phyloP scores from a whole-genome alignment of 2,113 vertebrate genomes.

The Pantherophis guttatus region DNA sequence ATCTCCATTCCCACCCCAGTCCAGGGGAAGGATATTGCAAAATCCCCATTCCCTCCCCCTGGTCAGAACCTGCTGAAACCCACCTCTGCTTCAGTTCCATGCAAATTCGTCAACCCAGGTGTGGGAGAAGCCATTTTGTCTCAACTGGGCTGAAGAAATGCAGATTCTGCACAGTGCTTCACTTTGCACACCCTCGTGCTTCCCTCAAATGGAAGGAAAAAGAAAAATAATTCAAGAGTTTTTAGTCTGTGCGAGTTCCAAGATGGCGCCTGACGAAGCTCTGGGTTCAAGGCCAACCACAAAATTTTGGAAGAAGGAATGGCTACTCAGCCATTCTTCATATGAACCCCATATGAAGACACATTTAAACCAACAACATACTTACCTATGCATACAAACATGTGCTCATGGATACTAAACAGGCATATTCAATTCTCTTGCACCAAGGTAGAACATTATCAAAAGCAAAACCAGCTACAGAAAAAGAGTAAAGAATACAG shows the following conservation, averaged over 20 bases:
- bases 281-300: constrained; percentile 27
- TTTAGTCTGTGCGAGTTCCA: constrained; percentile 64
- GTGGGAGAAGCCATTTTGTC: neutral
- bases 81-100: too few relatives aligned
- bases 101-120: neutral
- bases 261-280: constrained; percentile 64
- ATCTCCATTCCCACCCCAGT: too few relatives aligned
- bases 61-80: too few relatives aligned
- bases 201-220: constrained; percentile 64
- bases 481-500: neutral
- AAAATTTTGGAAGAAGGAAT: neutral
- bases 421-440: neutral
- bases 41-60: too few relatives aligned
- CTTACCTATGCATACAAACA: neutral
- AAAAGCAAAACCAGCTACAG: neutral
- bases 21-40: too few relatives aligned
- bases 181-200: constrained; percentile 27
- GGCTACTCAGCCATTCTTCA: neutral
- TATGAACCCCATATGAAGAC: neutral
- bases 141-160: neutral
- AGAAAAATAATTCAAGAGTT: constrained; percentile 64
- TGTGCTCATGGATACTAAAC: neutral
- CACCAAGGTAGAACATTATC: neutral
- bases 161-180: neutral
- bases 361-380: neutral